Evolutionary conservation across 2,888 invertebrate genomes (phyloP), one percentile per base, ranked within the genome.

Genomic region (Drosophila mulleri): DNA sequence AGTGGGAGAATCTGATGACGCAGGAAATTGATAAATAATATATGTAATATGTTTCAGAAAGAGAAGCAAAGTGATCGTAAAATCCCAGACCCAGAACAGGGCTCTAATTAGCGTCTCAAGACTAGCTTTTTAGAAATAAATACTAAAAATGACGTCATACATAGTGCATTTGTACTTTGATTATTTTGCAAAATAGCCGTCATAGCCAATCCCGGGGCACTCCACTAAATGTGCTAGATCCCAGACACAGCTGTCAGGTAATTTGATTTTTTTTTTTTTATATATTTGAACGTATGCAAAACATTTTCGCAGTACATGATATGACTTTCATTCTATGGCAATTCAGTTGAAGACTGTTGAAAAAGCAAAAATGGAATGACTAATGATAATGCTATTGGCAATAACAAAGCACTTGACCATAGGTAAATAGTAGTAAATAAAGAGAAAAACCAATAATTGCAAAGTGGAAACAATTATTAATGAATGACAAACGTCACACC

Each of bases 371-470:
- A 47, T 26, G 11, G 9, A 14, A 52, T 88, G 78, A 83, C 59
- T 73, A 88, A 80, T 83, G 61, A n/a, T 32, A 65, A 53, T 58
- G 53, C 63, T 56, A 80, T 76, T 72, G 48, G 39, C 60, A 67
- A 53, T 52, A 64, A 64, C 53, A 44, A 67, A 41, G 35, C 47
- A 45, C 47, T 62, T 50, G 48, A 61, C 39, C 54, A 71, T 45
- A 61, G 37, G 42, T 8, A 23, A 37, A 59, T 26, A 67, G 20
- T 26, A 67, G 18, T n/a, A 11, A 37, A 53, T 53, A 37, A 9
- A 16, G 16, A 12, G n/a, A 35, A 67, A 65, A 45, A 78, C 26
- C 56, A 56, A 50, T n/a, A 62, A 62, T 61, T 56, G 41, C 18
- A 66, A 73, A 66, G 58, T 61, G 58, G 26, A 61, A 63, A 60